Conservation (phyloP, 2,888 invertebrate genomes). For the Pyrrhosoma nymphula region DNA sequence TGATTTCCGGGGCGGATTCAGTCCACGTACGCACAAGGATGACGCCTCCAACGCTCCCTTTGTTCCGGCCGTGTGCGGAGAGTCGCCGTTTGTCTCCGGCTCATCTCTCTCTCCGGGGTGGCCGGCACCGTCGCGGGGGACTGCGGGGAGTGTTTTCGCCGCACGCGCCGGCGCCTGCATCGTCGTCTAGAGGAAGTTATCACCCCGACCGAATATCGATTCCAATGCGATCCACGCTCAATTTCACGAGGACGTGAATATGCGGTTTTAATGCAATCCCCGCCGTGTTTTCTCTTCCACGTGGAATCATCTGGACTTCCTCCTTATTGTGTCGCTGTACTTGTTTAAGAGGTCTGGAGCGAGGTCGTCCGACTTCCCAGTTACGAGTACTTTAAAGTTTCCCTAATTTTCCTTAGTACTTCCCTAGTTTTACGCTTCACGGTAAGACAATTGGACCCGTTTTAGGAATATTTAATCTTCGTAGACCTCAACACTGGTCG, state of each 20-base stretch:
- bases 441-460: too few relatives aligned
- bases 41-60: neutral
- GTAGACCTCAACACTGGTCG: too few relatives aligned
- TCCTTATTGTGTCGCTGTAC: too few relatives aligned
- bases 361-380: too few relatives aligned
- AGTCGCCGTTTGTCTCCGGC: neutral
- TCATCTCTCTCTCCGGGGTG: neutral
- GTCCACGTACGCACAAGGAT: neutral
- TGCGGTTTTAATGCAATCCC: neutral
- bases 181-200: neutral
- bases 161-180: constrained; percentile 20
- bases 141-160: neutral
- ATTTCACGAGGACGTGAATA: neutral
- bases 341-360: too few relatives aligned
- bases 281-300: neutral
- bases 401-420: too few relatives aligned
- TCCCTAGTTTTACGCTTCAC: too few relatives aligned
- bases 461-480: too few relatives aligned
- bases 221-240: neutral
- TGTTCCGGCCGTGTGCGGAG: neutral
- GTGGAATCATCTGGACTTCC: neutral
- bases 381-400: too few relatives aligned
- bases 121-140: neutral
- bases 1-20: neutral
- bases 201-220: neutral